phyloP scores from a whole-genome alignment of 2,113 vertebrate species.

The Tetrao urogallus region DNA sequence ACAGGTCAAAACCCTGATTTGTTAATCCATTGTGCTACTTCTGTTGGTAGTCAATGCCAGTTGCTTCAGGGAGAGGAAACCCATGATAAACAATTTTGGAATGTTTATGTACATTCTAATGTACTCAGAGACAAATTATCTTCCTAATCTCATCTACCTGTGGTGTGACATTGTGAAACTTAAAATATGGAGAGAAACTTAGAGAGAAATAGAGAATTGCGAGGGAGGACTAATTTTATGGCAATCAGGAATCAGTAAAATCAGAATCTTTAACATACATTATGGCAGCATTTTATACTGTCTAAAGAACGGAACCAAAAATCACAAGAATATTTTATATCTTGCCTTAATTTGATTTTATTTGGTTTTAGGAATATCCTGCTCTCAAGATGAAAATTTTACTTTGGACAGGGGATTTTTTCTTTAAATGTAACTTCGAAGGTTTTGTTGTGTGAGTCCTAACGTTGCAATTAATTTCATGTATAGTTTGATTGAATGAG shows the following conservation, averaged over 20 bases:
- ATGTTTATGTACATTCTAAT: not conserved
- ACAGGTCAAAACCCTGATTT: conserved; percentile 1
- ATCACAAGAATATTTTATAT: not conserved
- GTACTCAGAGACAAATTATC: not conserved
- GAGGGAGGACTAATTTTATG: not conserved
- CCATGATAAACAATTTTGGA: not conserved
- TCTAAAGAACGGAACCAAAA: not conserved
- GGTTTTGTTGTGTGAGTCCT: too few relatives aligned
- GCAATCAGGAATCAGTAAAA: not conserved
- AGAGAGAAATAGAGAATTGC: not conserved
- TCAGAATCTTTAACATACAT: not conserved
- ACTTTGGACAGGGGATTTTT: accelerated
- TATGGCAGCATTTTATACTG: not conserved
- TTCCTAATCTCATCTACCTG: not conserved
- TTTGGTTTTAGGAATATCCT: not conserved
- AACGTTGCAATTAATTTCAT: not conserved
- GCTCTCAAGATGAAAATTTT: not conserved
- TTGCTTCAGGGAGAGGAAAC: conserved; percentile 6
- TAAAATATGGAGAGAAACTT: not conserved
- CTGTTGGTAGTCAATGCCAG: conserved; percentile 17
- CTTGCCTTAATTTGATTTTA: not conserved
- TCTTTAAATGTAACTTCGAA: not conserved
- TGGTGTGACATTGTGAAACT: not conserved
- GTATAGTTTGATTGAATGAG: not conserved
- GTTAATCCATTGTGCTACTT: conserved; percentile 24